Percentiles rank a stretch among this genome's conserved stretches.
Evolutionary conservation across 2,888 invertebrate species (phyloP).

Genomic region (Apodemia mormo): DNA sequence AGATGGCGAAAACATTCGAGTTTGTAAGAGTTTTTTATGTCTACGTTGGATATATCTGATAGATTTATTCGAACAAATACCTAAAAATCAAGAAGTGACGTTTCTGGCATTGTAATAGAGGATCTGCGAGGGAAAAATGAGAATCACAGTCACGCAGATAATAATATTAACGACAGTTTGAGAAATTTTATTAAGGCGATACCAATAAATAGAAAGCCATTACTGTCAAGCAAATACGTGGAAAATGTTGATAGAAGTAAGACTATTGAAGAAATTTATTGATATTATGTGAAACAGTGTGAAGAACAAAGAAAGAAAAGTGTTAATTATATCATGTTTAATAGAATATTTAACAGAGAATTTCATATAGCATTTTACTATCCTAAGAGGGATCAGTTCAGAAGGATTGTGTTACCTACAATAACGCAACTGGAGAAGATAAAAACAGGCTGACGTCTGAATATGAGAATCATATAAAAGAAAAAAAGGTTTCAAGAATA

Average conservation of each 20-base stretch:
- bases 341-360: constrained; percentile 32
- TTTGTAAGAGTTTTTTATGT: too few relatives aligned
- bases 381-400: constrained; percentile 35
- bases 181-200: too few relatives aligned
- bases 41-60: too few relatives aligned
- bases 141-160: too few relatives aligned
- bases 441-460: constrained; percentile 17
- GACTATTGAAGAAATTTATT: constrained; percentile 38
- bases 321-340: constrained; percentile 31
- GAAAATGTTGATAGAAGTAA: constrained; percentile 39
- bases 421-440: constrained; percentile 27
- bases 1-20: too few relatives aligned
- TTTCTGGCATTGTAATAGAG: too few relatives aligned
- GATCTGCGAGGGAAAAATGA: too few relatives aligned
- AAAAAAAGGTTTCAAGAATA: constrained; percentile 22
- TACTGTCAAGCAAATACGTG: too few relatives aligned
- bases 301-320: constrained; percentile 28
- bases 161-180: too few relatives aligned
- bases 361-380: constrained; percentile 32
- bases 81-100: too few relatives aligned
- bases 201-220: too few relatives aligned
- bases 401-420: constrained; percentile 32
- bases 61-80: too few relatives aligned
- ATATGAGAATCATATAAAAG: constrained; percentile 23
- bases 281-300: constrained; percentile 39